These are phyloP conservation scores for Apantesis nais DNA, from an alignment of 2,888 invertebrate species.

Conservation along the genomic window DNA sequence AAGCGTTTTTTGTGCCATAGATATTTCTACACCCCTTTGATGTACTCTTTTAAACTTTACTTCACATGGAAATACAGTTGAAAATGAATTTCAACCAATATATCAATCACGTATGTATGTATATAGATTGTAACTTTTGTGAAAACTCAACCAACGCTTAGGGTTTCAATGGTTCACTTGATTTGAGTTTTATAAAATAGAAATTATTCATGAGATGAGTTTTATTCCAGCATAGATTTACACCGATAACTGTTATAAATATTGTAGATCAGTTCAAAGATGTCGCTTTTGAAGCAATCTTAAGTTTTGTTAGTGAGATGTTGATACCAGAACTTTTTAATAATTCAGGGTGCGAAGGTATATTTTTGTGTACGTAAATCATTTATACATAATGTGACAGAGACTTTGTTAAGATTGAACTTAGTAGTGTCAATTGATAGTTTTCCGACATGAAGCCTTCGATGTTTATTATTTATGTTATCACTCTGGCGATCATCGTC, in stretches of 20 bases:
- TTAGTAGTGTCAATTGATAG: conserved; percentile 70
- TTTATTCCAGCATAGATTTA: not conserved
- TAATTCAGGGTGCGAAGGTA: conserved; percentile 71
- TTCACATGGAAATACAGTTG: not conserved
- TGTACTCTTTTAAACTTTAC: not conserved
- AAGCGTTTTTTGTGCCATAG: not conserved
- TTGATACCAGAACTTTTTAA: conserved; percentile 71
- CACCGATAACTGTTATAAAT: not conserved
- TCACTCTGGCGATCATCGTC: conserved; percentile 73
- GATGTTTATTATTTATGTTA: conserved; percentile 77
- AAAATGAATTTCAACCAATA: not conserved
- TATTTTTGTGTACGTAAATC: conserved; percentile 74
- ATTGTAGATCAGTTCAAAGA: not conserved
- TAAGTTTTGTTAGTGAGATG: conserved; percentile 74
- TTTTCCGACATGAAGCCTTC: conserved; percentile 74
- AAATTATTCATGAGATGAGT: not conserved
- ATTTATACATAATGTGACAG: conserved; percentile 79
- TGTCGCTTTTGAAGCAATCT: not conserved
- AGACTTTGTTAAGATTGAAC: conserved; percentile 72
- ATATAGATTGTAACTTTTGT: not conserved
- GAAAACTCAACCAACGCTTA: too few relatives aligned
- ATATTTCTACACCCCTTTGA: not conserved
- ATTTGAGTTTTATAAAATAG: too few relatives aligned
- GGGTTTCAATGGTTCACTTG: too few relatives aligned
- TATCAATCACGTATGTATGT: not conserved